These are phyloP conservation scores for Loripinus fragilis DNA, from an alignment of 2,888 invertebrate genomes.

Conservation along the genomic window DNA sequence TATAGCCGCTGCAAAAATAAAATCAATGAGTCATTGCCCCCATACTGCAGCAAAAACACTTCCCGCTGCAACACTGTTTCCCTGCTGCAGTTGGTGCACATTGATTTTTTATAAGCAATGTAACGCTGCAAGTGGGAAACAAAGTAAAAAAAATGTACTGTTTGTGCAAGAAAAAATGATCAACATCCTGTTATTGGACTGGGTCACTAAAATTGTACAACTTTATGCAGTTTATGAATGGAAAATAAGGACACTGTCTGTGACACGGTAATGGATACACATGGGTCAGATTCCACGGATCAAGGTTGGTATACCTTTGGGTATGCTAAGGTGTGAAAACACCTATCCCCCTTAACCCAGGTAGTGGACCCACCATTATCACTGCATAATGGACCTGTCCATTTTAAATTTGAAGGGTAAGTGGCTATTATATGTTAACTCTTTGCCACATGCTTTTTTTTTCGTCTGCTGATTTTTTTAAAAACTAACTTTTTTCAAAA, in stretches of 20 bases:
- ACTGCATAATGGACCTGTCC: too few species aligned
- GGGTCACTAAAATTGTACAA: conserved; percentile 4
- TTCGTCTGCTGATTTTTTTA: too few species aligned
- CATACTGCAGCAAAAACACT: not conserved
- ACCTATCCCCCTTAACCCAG: too few species aligned
- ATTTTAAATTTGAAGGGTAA: too few species aligned
- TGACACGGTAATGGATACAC: not conserved
- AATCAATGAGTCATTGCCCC: conserved; percentile 21
- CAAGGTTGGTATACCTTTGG: not conserved
- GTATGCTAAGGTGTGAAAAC: too few species aligned
- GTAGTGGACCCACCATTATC: too few species aligned
- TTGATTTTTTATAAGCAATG: not conserved
- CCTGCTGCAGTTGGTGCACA: not conserved
- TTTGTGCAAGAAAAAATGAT: not conserved
- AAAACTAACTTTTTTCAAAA: too few species aligned
- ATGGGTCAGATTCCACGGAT: not conserved
- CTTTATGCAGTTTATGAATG: conserved; percentile 9
- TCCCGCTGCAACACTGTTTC: not conserved
- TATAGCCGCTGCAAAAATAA: not conserved
- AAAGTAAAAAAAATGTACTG: not conserved
- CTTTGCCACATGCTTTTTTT: too few species aligned
- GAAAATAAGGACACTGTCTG: not conserved
- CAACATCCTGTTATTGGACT: conserved; percentile 16
- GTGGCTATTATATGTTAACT: too few species aligned
- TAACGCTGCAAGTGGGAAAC: conserved; percentile 1